Evolutionary conservation across 2,113 vertebrate genomes (phyloP).

Genomic region (Saimiri boliviensis): DNA sequence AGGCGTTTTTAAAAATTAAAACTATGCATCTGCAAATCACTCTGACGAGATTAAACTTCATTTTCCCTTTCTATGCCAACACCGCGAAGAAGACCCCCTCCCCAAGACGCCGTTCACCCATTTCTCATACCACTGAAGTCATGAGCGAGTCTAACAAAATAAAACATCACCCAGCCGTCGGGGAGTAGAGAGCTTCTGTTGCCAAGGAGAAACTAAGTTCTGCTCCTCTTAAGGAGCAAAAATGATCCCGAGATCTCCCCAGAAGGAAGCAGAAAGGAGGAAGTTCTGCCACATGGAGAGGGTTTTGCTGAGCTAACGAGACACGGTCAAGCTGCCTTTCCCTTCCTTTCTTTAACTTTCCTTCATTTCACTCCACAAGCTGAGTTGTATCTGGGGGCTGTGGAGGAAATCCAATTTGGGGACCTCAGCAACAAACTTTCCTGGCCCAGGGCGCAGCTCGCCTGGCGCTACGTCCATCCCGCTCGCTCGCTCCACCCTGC

Average conservation of each 20-base stretch:
- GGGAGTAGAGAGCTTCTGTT: neutral
- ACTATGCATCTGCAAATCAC: neutral
- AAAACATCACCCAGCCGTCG: neutral
- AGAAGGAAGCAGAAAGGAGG: neutral
- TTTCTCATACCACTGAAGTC: neutral
- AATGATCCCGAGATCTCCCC: neutral
- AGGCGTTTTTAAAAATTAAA: neutral
- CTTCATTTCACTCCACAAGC: neutral
- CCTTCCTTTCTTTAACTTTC: neutral
- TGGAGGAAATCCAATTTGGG: neutral
- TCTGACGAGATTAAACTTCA: neutral
- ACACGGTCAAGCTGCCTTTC: neutral
- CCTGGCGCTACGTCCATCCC: rapidly evolving
- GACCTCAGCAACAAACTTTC: neutral
- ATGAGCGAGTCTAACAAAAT: neutral
- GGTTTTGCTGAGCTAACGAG: neutral
- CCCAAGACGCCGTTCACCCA: neutral
- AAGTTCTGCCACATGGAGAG: neutral
- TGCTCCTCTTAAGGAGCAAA: neutral
- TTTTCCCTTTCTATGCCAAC: neutral
- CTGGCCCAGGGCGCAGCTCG: rapidly evolving
- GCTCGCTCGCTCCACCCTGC: neutral
- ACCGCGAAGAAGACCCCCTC: neutral
- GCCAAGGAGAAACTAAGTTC: neutral
- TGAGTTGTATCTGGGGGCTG: neutral